Evolutionary conservation across 2,888 invertebrate species (phyloP), one percentile per base, ranked within the genome.

Genomic region (Bembecia ichneumoniformis): DNA sequence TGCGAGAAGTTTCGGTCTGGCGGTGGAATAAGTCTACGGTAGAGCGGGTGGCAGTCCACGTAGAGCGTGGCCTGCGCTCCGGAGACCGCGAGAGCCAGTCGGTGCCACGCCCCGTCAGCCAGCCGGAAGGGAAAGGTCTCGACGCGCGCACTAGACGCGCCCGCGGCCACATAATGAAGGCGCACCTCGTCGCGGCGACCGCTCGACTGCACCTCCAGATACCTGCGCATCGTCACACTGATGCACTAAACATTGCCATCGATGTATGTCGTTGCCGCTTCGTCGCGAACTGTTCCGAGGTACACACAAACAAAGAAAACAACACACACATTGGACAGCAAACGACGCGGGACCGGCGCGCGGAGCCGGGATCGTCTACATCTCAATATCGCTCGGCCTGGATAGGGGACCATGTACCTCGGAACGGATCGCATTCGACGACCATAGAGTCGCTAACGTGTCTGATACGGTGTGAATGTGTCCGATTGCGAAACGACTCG

Each of bases 171-270:
- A 82, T 95, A 95, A 84, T 94, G 94, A 74, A 95, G 89, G 62
- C 95, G 91, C 71, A 95, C 91, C 84, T 96, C 96, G 81, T 95
- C 93, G 69, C 93, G 92, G 58, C 95, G 91, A 61, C 96, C 96
- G 83, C 94, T 95, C 74, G 95, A 96, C 88, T 96, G 95, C 83
- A 96, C 90, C 89, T 96, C 96, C 89, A 96, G 89, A 89, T 94
- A 95, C 89, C 96, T 94, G 88, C 67, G 75, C 72, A 70, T 62
- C 66, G 13, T n/a, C 20, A 28, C 46, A 28, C 34, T 46, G 28
- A 46, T 46, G 34, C 34, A 46, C 46, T 28, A 46, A 11, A 44
- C 17, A 44, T 44, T 47, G 36, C 13, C 11, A 48, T 28, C 28
- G 47, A 48, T 35, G 43, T 35, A 36, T 35, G 28, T 43, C 52